These are phyloP conservation scores for Drosophila kikkawai DNA, from an alignment of 1,140 invertebrate genomes.

Conservation along the genomic window DNA sequence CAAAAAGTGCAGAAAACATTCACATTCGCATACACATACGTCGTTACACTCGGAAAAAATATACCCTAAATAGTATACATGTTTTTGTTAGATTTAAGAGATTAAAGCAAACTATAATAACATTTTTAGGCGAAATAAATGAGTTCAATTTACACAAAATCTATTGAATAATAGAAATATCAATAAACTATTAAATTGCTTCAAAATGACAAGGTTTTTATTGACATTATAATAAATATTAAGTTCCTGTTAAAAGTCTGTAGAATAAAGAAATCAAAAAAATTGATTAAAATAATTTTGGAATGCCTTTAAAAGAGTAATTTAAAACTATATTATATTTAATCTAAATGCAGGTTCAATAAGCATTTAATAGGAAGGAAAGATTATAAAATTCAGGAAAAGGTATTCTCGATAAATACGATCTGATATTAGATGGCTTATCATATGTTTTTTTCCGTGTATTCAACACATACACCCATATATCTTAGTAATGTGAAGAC, in stretches of 20 bases:
- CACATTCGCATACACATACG: slow-evolving; percentile 38
- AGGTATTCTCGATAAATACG: neutral
- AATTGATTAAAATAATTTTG: neutral
- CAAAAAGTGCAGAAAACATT: slow-evolving; percentile 58
- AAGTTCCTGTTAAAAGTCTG: no score
- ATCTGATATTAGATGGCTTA: neutral
- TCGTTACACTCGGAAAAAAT: neutral
- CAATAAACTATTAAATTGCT: neutral
- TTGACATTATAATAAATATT: no score
- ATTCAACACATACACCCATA: slow-evolving; percentile 16
- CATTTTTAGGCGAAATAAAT: neutral
- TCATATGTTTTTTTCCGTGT: neutral
- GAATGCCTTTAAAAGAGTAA: neutral
- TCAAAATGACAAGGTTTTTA: neutral
- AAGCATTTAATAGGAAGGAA: neutral
- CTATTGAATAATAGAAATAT: neutral
- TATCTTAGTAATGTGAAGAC: slow-evolving; percentile 63
- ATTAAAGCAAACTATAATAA: neutral
- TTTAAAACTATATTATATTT: neutral
- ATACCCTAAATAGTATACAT: neutral
- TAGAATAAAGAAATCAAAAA: no score
- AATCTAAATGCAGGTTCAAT: neutral
- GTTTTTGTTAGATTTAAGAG: neutral
- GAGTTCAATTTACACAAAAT: neutral
- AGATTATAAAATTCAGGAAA: neutral